Conservation (phyloP, 2,113 vertebrate genomes). For the Ailurus styani region DNA sequence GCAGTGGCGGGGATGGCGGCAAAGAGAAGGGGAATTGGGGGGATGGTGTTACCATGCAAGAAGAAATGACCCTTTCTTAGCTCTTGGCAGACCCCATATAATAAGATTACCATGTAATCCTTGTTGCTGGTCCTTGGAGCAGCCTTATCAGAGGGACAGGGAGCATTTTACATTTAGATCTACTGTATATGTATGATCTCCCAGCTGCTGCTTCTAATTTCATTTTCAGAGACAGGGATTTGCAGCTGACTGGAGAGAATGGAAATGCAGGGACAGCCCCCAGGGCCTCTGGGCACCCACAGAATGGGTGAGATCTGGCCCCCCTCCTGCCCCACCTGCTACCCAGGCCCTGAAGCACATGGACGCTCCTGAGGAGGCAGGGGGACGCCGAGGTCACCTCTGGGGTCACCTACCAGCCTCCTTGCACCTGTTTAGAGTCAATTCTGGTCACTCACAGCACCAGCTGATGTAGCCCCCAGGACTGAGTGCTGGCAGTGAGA, state of each 20-base stretch:
- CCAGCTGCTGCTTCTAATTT: conserved; percentile 55
- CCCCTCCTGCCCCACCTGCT: background rate
- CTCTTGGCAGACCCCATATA: conserved; percentile 28
- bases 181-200: conserved; percentile 2
- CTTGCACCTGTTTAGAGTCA: background rate
- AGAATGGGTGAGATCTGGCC: background rate
- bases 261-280: background rate
- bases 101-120: conserved; percentile 33
- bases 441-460: background rate
- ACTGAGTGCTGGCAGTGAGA: background rate
- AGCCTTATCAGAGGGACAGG: background rate
- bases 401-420: background rate
- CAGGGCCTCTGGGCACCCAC: background rate
- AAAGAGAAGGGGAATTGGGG: accelerated
- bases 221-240: conserved; percentile 38
- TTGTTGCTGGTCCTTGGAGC: background rate
- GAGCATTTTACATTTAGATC: background rate
- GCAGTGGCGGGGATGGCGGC: accelerated
- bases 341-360: background rate
- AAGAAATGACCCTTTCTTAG: background rate
- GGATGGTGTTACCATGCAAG: background rate
- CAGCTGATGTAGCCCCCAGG: background rate
- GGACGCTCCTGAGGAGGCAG: background rate
- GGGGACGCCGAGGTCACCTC: background rate
- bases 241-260: conserved; percentile 21